Evolutionary conservation across 2,113 vertebrate species (phyloP), one percentile per base, ranked within the genome.

Genomic region (Haemorhous mexicanus): DNA sequence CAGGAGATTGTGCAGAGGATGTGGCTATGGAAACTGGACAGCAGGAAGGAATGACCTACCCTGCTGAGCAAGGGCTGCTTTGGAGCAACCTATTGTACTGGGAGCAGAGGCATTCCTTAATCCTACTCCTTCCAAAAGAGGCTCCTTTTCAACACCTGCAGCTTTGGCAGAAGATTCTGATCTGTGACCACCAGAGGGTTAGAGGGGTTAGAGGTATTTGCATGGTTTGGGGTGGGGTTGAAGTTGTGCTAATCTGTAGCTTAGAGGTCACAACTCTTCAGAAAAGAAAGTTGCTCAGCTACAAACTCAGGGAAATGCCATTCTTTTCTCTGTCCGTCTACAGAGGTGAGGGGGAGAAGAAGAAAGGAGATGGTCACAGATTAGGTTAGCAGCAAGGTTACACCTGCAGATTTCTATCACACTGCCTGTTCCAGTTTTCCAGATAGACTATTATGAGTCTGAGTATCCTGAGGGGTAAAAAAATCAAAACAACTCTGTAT

Each of bases 1-100:
- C 68, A 80, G 27, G 59, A 78, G 64, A 78, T 61, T 83, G 37
- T 79, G 21, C 43, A 77, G 75, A 90, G 80, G 61, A 84, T 0
- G 7, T 59, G 62, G 35, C 35, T 49, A 56, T 69, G 91, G 76
- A 90, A 92, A 53, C 32, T 46, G 59, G 37, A 41, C 35, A 22
- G 33, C 1, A 3, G 52, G 52, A 84, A 82, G 49, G 20, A 74
- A 23, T 3, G 8, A 12, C 58, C 37, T 53, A 11, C 58, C 64
- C 61, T 63, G 43, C 33, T 56, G 55, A 64, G 39, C 21, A 26
- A 78, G 44, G 39, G 14, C 64, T 91, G 59, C 59, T 95, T 73
- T 2, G 9, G 44, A 66, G 43, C n/a, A 49, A 53, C 59, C 4
- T 20, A 9, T 11, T 0, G 0, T 4, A 2, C 22, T 1, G 6